phyloP scores from a whole-genome alignment of 2,888 invertebrate genomes.

The Campoplex capitator region DNA sequence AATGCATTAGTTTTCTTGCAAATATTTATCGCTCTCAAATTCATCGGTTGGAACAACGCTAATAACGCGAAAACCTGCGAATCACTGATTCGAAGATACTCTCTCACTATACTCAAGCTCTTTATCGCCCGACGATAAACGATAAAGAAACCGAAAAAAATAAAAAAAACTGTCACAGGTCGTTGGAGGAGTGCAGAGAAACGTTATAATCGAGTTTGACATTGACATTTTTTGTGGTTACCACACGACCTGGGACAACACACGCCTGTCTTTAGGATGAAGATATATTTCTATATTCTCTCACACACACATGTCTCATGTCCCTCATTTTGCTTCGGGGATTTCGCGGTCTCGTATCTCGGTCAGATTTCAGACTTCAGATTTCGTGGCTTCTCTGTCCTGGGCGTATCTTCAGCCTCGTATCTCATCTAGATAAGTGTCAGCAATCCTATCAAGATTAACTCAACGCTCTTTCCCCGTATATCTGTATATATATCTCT shows the following conservation, averaged over 20 bases:
- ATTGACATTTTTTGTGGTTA: constrained; percentile 35
- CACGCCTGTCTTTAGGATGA: constrained; percentile 67
- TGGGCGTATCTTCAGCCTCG: constrained; percentile 82
- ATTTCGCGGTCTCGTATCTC: constrained; percentile 76
- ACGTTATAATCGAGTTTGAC: constrained; percentile 57
- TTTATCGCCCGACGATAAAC: neutral
- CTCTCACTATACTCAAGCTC: no score
- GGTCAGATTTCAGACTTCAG: constrained; percentile 81
- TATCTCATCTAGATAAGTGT: constrained; percentile 83
- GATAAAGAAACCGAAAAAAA: constrained; percentile 22
- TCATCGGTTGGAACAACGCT: no score
- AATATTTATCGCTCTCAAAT: no score
- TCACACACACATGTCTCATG: neutral
- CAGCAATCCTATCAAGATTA: constrained; percentile 81
- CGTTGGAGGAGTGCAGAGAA: constrained; percentile 37
- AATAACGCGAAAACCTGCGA: no score
- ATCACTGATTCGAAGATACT: no score
- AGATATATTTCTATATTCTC: constrained; percentile 14
- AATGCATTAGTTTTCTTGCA: no score
- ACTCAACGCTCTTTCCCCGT: constrained; percentile 71
- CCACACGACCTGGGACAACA: constrained; percentile 80
- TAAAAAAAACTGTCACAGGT: neutral
- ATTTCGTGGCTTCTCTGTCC: constrained; percentile 74
- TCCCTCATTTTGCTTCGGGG: constrained; percentile 33
- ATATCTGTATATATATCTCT: constrained; percentile 69